Conservation (phyloP, 1,140 invertebrate species). For the Pristionchus pacificus region DNA sequence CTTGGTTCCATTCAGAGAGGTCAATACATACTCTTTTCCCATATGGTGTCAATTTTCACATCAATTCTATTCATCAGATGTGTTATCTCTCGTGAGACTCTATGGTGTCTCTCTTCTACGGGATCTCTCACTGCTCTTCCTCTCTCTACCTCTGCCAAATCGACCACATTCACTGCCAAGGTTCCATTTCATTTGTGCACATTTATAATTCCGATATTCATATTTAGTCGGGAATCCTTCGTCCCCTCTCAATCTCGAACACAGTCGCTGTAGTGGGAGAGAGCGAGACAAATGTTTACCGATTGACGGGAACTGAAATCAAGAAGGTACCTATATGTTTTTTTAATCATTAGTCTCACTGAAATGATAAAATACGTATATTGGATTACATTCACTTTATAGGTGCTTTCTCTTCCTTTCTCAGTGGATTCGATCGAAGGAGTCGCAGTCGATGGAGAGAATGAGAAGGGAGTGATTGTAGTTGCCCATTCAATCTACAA, state of each 20-base stretch:
- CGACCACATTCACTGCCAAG: background rate
- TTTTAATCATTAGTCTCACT: too few species aligned
- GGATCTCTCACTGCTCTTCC: background rate
- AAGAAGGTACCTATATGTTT: too few species aligned
- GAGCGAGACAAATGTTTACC: background rate
- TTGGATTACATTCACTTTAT: background rate
- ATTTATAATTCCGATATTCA: too few species aligned
- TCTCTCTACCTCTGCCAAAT: background rate
- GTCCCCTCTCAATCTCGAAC: background rate
- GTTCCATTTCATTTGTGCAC: too few species aligned
- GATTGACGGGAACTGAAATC: background rate
- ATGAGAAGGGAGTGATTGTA: background rate
- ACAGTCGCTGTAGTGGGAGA: background rate
- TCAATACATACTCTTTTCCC: background rate
- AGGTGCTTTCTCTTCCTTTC: background rate
- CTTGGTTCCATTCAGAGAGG: background rate
- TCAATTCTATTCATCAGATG: background rate
- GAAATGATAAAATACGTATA: too few species aligned
- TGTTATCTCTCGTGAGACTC: background rate
- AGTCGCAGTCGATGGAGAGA: background rate
- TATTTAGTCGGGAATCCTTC: background rate
- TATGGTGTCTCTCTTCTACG: background rate
- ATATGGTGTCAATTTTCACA: background rate
- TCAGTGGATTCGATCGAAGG: background rate
- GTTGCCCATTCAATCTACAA: background rate